Conservation (phyloP, 2,888 invertebrate genomes). For the Hedya salicella region DNA sequence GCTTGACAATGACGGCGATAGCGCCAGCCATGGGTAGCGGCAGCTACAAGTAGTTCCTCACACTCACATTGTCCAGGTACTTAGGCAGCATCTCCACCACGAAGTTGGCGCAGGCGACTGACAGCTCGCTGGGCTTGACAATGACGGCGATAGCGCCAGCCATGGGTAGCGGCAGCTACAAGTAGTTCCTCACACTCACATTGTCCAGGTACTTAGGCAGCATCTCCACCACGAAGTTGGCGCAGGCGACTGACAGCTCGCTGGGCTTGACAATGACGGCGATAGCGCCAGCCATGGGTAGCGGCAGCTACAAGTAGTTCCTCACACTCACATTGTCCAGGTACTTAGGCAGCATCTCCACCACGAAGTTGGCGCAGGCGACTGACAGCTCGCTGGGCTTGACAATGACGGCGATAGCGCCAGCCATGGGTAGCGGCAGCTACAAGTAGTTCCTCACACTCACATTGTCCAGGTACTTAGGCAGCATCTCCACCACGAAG, state of each 20-base stretch:
- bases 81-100: constrained; percentile 91
- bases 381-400: constrained; percentile 97
- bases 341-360: too few relatives aligned
- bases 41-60: too few relatives aligned
- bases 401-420: constrained; percentile 87
- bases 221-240: constrained; percentile 89
- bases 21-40: constrained; percentile 93
- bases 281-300: constrained; percentile 94
- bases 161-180: constrained; percentile 90
- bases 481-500: constrained; percentile 89
- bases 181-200: too few relatives aligned
- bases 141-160: constrained; percentile 95
- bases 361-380: constrained; percentile 89
- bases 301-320: too few relatives aligned
- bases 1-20: constrained; percentile 97
- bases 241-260: constrained; percentile 91
- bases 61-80: constrained; percentile 96
- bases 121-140: constrained; percentile 97
- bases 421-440: not conserved
- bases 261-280: constrained; percentile 98
- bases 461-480: constrained; percentile 94
- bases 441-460: constrained; percentile 66
- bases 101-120: constrained; percentile 89
- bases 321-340: too few relatives aligned
- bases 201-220: constrained; percentile 95